These are phyloP conservation scores for Athene cunicularia DNA, from an alignment of 2,113 vertebrate species.

Conservation along the genomic window DNA sequence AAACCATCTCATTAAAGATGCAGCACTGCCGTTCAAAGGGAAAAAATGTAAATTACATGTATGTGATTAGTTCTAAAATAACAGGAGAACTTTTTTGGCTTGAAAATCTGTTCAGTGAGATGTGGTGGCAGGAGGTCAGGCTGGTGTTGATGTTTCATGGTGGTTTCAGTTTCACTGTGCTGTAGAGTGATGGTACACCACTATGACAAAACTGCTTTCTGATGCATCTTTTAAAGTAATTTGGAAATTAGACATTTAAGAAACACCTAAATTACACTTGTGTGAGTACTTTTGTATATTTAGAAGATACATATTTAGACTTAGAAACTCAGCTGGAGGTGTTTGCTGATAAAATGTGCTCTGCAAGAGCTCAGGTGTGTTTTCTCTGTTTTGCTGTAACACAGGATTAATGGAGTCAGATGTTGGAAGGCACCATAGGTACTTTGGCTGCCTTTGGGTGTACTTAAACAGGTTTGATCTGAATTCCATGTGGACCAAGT, in stretches of 20 bases:
- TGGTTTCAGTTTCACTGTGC: background rate
- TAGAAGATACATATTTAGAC: background rate
- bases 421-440: background rate
- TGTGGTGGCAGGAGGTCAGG: background rate
- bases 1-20: background rate
- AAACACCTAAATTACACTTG: background rate
- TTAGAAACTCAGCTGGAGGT: background rate
- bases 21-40: background rate
- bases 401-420: background rate
- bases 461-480: background rate
- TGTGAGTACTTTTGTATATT: background rate
- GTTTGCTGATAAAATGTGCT: background rate
- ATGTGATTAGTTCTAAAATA: background rate
- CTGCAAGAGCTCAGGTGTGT: rapidly evolving
- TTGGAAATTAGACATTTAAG: background rate
- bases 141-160: rapidly evolving
- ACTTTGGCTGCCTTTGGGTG: background rate
- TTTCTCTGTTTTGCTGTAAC: background rate
- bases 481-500: background rate
- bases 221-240: background rate
- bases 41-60: background rate
- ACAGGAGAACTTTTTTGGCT: background rate
- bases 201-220: background rate
- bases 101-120: background rate
- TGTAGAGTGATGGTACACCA: background rate